Evolutionary conservation across 2,797 vertebrate genomes (phyloP), one percentile per base, ranked within the genome.

Genomic region (Fistularia commersonii): DNA sequence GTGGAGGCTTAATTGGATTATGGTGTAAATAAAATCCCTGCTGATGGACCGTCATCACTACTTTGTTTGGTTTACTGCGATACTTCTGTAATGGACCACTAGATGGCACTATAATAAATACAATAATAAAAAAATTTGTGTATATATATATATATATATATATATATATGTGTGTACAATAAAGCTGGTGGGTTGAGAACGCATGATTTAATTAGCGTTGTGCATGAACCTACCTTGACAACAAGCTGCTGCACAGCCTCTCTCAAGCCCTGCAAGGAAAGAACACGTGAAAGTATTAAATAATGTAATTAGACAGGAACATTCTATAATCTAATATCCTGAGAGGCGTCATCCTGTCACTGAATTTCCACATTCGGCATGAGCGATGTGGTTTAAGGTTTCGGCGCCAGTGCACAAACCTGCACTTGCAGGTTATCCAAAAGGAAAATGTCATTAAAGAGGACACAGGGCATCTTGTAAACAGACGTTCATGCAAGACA

Each of bases 181-280:
- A 40, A 56, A 9, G 10, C n/a, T 39, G 39, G 8, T 35, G 1
- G 13, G 32, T 40, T 47, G 39, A 15, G 10, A 46, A 1, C 38
- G 11, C 31, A 42, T 8, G 34, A 31, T 15, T 48, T 8, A 37
- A 8, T 37, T 54, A n/a, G 48, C 12, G 11, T 11, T 45, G 10
- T 62, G 31, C 48, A 38, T 50, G 54, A 47, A 59, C 62, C 0
- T 77, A 88, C 91, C 90, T 90, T 91, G 45, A 82, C 64, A 50
- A 83, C 87, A 2, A 92, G 86, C 69, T 90, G 85, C 74, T 77
- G 88, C 3, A 92, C 85, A 42, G 91, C 91, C 54, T 91, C 91
- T 57, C 87, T 89, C 77, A 92, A 77, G 38, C 91, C 90, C 91
- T 92, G 73, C 1, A 69, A 79, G 13, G 47, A 58, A 67, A 77